Base-by-base conservation (phyloP, 30 jellyfish, hydroid and myxozoan genomes). In the Mastigias papua region DNA sequence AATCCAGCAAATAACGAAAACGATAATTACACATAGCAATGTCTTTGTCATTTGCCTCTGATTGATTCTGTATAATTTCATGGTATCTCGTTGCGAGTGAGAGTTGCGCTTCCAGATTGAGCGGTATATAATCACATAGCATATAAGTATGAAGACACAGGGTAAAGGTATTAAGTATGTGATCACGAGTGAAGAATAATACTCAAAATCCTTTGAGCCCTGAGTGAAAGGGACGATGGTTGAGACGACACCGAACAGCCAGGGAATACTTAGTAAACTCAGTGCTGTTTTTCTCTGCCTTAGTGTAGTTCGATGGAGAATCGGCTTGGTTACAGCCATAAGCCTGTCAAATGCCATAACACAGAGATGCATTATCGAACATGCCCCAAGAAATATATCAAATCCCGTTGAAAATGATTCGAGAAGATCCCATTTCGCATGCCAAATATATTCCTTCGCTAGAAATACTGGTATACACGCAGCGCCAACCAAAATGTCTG, bases 361-460 rank as follows among this genome's bases (percentile, higher is more conserved):
- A 26, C 74, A 63, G 37, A 63, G 74, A 25, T 63, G 74, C 34
- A 63, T 63, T 37, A 63, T 63, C 34, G 74, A 63, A 19, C 74
- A 63, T 22, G 46, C 20, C 19, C 74, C 74, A 1, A 63, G 42
- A 27, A 63, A 25, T 27, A 63, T 23, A 27, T 63, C 74, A 42
- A 63, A 63, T 20, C 74, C 74, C 3, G 35, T n/a, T 17, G 74
- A 63, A 27, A 63, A 23, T 9, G 74, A 63, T 27, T 63, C 74
- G 21, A 63, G 42, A n/a, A 27, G 35, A 20, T 63, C 13, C 74
- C 74, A 63, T n/a, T 25, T 11, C 34, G 74, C 74, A n/a, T 17
- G 42, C 15, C 13, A 10, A 3, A 26, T 25, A 25, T 10, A 25
- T 27, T 63, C 74, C 42, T 63, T 63, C 23, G 74, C 1, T 25